These are phyloP conservation scores for Gnatocerus cornutus DNA, from an alignment of 2,888 invertebrate genomes.

Conservation along the genomic window DNA sequence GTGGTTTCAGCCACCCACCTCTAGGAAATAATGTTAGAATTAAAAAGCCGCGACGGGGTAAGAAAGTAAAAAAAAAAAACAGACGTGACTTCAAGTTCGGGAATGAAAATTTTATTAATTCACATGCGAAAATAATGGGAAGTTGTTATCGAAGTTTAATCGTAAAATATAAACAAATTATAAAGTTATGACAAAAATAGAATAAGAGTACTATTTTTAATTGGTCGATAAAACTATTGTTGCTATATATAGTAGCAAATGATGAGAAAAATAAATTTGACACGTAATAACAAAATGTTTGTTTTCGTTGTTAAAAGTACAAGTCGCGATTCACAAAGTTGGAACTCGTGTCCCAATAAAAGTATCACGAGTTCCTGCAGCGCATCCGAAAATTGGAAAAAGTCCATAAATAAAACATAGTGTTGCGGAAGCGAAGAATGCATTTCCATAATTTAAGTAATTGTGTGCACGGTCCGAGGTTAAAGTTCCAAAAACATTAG, in stretches of 20 bases:
- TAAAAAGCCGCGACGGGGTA: constrained; percentile 9
- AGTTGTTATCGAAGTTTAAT: constrained; percentile 43
- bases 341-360: constrained; percentile 51
- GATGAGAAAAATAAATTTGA: constrained; percentile 56
- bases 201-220: constrained; percentile 64
- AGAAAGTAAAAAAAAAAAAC: constrained; percentile 13
- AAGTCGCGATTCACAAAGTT: neutral
- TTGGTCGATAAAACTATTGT: constrained; percentile 65
- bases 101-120: neutral
- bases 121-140: constrained; percentile 13
- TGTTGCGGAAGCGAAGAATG: constrained; percentile 41
- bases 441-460: constrained; percentile 50
- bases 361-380: constrained; percentile 45
- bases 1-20: constrained; percentile 46
- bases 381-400: constrained; percentile 14
- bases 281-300: constrained; percentile 48
- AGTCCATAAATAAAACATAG: constrained; percentile 46
- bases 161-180: constrained; percentile 52
- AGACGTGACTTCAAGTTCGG: too few relatives aligned
- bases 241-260: constrained; percentile 65
- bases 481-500: constrained; percentile 38
- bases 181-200: constrained; percentile 59
- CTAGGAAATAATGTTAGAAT: constrained; percentile 30
- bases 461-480: constrained; percentile 47
- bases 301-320: constrained; percentile 58